These are phyloP conservation scores for Drosophila ananassae DNA, from an alignment of 1,140 invertebrate species.

Conservation along the genomic window DNA sequence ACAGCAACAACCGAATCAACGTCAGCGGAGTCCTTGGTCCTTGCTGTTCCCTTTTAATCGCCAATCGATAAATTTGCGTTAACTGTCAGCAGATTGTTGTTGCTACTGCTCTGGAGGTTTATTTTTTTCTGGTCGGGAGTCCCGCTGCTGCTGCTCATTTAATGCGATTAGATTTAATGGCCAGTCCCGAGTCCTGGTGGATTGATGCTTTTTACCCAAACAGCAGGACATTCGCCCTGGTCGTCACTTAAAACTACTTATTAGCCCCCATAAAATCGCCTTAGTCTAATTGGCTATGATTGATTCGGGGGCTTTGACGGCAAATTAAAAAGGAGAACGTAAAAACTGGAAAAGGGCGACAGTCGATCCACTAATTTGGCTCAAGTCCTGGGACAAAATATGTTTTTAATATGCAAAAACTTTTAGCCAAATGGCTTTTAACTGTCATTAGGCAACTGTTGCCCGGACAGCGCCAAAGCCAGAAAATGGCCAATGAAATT, in stretches of 20 bases:
- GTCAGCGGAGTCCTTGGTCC: slow-evolving; percentile 31
- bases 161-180: slow-evolving; percentile 82
- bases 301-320: slow-evolving; percentile 56
- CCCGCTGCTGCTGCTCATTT: slow-evolving; percentile 60
- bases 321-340: not conserved
- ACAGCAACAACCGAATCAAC: slow-evolving; percentile 12
- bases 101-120: slow-evolving; percentile 25
- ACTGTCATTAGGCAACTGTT: slow-evolving; percentile 80
- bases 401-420: slow-evolving; percentile 81
- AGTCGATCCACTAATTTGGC: slow-evolving; percentile 56
- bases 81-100: slow-evolving; percentile 69
- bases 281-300: slow-evolving; percentile 78
- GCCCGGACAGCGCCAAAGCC: slow-evolving; percentile 39
- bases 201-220: slow-evolving; percentile 34
- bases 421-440: slow-evolving; percentile 80
- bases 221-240: slow-evolving; percentile 53
- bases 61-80: slow-evolving; percentile 82
- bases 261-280: slow-evolving; percentile 69
- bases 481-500: slow-evolving; percentile 78
- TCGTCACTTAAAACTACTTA: slow-evolving; percentile 72
- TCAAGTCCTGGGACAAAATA: slow-evolving; percentile 54
- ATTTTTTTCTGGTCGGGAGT: slow-evolving; percentile 35
- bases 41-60: slow-evolving; percentile 70
- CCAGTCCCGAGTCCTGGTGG: slow-evolving; percentile 44
- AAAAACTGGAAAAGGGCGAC: not conserved